These are phyloP conservation scores for Zaprionus ornatus DNA, from an alignment of 1,140 invertebrate genomes.

Conservation along the genomic window DNA sequence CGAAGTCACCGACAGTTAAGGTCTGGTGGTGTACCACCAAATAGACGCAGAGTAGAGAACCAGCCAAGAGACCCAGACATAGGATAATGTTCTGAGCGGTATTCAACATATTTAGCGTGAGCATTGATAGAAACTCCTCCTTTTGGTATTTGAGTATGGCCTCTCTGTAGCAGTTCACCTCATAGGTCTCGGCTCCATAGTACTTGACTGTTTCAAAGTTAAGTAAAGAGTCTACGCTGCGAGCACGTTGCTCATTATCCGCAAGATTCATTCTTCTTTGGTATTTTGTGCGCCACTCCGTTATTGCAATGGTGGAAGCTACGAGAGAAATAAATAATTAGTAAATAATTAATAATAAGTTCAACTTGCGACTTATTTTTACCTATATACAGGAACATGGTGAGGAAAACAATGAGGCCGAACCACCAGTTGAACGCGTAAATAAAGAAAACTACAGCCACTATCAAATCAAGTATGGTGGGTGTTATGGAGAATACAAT, in stretches of 20 bases:
- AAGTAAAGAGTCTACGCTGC: conserved; percentile 97
- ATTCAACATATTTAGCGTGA: conserved; percentile 95
- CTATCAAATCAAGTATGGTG: conserved; percentile 95
- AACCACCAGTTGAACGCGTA: conserved; percentile 96
- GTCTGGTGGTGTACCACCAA: conserved; percentile 88
- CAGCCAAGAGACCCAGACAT: conserved; percentile 92
- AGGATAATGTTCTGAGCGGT: conserved; percentile 95
- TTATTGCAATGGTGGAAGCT: conserved; percentile 94
- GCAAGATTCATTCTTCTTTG: conserved; percentile 96
- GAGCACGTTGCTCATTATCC: conserved; percentile 95
- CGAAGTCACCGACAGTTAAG: conserved; percentile 96
- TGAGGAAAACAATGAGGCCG: conserved; percentile 95
- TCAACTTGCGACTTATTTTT: conserved; percentile 75
- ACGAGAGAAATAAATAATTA: conserved; percentile 45
- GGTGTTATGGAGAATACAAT: conserved; percentile 95
- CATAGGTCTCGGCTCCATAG: conserved; percentile 96
- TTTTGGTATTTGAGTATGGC: conserved; percentile 93
- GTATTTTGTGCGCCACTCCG: conserved; percentile 98
- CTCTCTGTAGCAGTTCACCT: conserved; percentile 92
- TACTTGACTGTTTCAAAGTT: conserved; percentile 99
- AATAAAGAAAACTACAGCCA: conserved; percentile 96
- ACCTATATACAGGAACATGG: conserved; percentile 97
- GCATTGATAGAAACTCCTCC: conserved; percentile 94
- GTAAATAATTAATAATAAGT: background rate
- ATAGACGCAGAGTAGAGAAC: conserved; percentile 94